Evolutionary conservation across 1,140 invertebrate species (phyloP), one percentile per base, ranked within the genome.

Genomic region (Drosophila obscura): DNA sequence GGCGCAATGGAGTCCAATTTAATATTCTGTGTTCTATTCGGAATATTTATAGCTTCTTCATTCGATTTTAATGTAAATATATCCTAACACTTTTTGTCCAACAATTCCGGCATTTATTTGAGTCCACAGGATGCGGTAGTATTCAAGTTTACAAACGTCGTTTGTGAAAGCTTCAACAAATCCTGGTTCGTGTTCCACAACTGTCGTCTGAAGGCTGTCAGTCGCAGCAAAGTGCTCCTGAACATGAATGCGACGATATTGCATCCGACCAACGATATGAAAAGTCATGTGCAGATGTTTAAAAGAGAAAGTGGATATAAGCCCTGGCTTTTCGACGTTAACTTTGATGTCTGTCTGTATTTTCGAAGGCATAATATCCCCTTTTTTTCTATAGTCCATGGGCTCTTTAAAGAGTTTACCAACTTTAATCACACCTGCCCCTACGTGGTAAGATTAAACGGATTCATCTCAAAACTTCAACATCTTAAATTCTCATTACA

Each of bases 361-460:
- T 4, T 68, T 13, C 53, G 48, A 4, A 31, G 15, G 2, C 6
- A 8, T 7, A 43, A 49, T 15, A 39, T 39, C 43, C 43, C 56
- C 4, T 3, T 69, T 39, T 16, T 7, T 4, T 43, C 0, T 6
- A 49, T 69, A 4, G 2, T 72, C 9, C 48, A 28, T 35, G 28
- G 9, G 1, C 24, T 72, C 2, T 46, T 46, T 11, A 59, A 43
- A 9, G 31, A 72, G 0, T 72, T 52, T 41, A 19, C 55, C 2
- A 72, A 72, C 13, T 43, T 68, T 3, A 72, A 72, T 35, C 68
- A 72, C 22, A 31, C 64, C 0, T 72, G 68, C 8, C 68, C 68
- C 1, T 72, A 43, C 24, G 44, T 73, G 41, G 55, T 72, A 55
- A 69, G 43, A 28, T 28, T 13, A 7, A 5, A 13, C 22, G 2